Evolutionary conservation across 2,113 vertebrate genomes (phyloP).

Genomic region (Catharus minimus): DNA sequence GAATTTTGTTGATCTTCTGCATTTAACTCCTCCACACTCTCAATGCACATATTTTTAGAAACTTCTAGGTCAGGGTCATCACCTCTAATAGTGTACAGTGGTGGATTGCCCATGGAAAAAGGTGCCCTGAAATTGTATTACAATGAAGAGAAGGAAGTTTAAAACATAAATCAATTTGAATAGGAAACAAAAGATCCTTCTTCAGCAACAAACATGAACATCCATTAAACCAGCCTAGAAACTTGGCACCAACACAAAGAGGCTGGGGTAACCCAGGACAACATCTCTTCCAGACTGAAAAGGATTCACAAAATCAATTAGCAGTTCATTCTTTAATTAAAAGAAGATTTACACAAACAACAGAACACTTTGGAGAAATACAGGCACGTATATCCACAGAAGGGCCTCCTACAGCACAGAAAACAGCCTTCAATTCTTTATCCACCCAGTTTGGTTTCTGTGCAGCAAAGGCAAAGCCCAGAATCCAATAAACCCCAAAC

Average conservation of each 20-base stretch:
- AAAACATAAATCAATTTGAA: not conserved
- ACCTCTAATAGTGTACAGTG: not conserved
- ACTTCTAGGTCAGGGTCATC: not conserved
- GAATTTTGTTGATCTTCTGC: not conserved
- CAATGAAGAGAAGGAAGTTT: not conserved
- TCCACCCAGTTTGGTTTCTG: not conserved
- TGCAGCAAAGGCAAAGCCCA: not conserved
- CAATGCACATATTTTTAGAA: not conserved
- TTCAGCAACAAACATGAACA: not conserved
- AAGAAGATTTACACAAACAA: constrained; percentile 1
- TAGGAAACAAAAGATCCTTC: not conserved
- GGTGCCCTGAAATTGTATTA: not conserved
- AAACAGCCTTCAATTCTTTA: not conserved
- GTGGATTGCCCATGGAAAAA: not conserved
- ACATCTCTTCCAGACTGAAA: not conserved
- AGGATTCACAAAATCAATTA: not conserved
- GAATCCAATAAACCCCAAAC: not conserved
- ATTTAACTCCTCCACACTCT: not conserved
- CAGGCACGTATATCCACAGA: not conserved
- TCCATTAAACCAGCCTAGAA: not conserved
- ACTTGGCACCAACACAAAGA: not conserved
- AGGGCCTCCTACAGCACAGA: not conserved
- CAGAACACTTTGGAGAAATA: not conserved
- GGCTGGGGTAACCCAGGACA: not conserved
- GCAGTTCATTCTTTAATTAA: constrained; percentile 33